A percentile compares a stretch with the other conserved stretches of the same genome.
Evolutionary conservation across 2,797 vertebrate genomes (phyloP).

Genomic region (Rallus crepitans): DNA sequence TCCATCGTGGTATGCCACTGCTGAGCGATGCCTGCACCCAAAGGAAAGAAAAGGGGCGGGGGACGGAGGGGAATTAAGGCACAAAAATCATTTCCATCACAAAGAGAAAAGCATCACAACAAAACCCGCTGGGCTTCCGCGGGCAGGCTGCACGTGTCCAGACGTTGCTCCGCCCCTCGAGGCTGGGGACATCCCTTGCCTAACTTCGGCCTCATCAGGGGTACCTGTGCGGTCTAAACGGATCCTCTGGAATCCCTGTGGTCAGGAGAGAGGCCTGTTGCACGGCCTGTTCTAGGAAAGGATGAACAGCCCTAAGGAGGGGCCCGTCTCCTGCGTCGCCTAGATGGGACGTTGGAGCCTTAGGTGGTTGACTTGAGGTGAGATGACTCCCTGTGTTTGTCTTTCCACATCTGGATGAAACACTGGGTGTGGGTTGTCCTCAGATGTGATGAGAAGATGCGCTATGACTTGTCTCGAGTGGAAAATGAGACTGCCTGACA

Average conservation of each 20-base stretch:
- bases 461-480: background rate
- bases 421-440: background rate
- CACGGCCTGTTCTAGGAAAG: background rate
- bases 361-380: background rate
- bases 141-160: accelerated
- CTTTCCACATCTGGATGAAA: background rate
- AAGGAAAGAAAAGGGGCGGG: background rate
- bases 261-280: background rate
- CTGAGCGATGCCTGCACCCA: accelerated
- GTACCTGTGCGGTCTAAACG: background rate
- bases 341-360: too few species aligned
- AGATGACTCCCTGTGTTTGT: background rate
- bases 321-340: accelerated
- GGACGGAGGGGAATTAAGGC: accelerated
- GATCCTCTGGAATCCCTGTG: background rate
- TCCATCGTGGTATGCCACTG: accelerated
- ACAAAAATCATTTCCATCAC: background rate
- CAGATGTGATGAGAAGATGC: background rate
- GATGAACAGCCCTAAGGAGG: background rate
- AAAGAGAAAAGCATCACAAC: too few species aligned
- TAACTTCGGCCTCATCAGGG: background rate
- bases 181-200: background rate
- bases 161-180: background rate
- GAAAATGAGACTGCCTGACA: background rate
- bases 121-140: background rate